Conservation (phyloP, 1,140 invertebrate genomes). For the Ceratina japonica region DNA sequence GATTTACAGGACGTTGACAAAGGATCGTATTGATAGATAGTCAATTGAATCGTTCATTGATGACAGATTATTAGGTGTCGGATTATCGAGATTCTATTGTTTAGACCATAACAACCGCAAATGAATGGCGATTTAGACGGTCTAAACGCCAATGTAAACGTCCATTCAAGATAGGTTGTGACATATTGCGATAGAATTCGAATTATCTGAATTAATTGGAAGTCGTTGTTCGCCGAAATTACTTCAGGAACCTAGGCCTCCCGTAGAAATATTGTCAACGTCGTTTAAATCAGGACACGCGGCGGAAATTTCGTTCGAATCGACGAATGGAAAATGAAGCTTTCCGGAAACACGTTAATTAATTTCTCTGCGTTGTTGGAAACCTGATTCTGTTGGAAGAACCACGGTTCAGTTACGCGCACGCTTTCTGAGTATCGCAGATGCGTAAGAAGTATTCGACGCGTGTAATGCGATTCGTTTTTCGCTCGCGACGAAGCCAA, state of each 20-base stretch:
- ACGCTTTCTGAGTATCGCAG: not conserved
- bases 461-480: conserved; percentile 5
- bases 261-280: not conserved
- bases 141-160: conserved; percentile 13
- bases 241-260: not conserved
- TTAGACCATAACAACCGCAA: conserved; percentile 31
- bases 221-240: not conserved
- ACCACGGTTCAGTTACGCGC: no score
- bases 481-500: conserved; percentile 4
- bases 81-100: conserved; percentile 44
- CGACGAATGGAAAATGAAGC: no score
- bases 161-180: conserved; percentile 38
- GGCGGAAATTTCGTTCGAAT: no score
- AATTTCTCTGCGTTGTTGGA: not conserved
- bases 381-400: no score
- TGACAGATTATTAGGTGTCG: conserved; percentile 41
- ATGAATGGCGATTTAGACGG: conserved; percentile 43
- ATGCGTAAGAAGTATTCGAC: not conserved
- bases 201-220: conserved; percentile 30
- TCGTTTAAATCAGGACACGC: no score
- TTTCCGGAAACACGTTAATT: not conserved
- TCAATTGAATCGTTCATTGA: conserved; percentile 23
- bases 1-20: not conserved
- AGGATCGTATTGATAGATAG: conserved; percentile 24
- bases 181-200: conserved; percentile 1